phyloP scores from a whole-genome alignment of 2,113 vertebrate species.

The Perca fluviatilis region DNA sequence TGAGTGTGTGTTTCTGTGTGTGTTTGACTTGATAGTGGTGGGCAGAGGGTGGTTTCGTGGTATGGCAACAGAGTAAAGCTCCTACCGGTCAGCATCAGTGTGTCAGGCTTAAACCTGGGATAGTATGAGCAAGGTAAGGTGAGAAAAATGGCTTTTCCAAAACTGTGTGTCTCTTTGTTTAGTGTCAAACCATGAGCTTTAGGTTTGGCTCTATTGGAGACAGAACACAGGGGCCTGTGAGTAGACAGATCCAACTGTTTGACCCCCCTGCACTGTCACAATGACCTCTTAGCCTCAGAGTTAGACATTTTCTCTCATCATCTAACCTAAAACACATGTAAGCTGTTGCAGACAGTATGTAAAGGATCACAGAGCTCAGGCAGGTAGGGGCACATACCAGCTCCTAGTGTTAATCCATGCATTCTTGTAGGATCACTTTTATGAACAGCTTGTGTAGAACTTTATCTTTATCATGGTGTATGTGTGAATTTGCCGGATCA shows the following conservation, averaged over 20 bases:
- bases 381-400: not conserved
- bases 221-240: conserved; percentile 39
- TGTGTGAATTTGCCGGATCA: not conserved
- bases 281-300: conserved; percentile 33
- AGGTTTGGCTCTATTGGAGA: conserved; percentile 34
- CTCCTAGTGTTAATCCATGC: not conserved
- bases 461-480: conserved; percentile 3
- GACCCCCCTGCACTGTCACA: conserved; percentile 23
- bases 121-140: conserved; percentile 46
- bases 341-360: conserved; percentile 13
- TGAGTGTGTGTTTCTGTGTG: conserved; percentile 40
- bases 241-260: conserved; percentile 26
- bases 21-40: conserved; percentile 38
- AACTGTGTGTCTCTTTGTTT: conserved; percentile 37
- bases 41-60: conserved; percentile 22
- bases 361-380: not conserved
- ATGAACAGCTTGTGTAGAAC: conserved; percentile 6
- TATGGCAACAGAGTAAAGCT: conserved; percentile 22
- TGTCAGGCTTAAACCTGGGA: conserved; percentile 43
- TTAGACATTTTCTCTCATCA: conserved; percentile 19
- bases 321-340: conserved; percentile 32
- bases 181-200: conserved; percentile 47
- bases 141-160: conserved; percentile 44
- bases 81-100: conserved; percentile 18
- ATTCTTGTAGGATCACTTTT: not conserved